Base-by-base conservation (phyloP, 1,140 invertebrate genomes). In the Antheraea mylitta region DNA sequence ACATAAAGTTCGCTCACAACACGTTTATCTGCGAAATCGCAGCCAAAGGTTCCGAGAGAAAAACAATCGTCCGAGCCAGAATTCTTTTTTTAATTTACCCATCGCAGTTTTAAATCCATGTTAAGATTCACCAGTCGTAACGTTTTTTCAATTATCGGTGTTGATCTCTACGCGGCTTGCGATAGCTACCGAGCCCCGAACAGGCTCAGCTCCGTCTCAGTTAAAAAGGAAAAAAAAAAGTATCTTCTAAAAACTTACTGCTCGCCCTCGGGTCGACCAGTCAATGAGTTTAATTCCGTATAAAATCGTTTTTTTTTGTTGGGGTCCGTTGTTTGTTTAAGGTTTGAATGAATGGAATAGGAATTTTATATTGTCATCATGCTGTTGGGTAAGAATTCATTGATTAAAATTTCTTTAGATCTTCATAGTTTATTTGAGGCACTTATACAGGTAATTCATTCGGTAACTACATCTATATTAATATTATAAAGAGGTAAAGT, bases 61-160 rank as follows among this genome's bases (percentile, higher is more conserved):
- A 85, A 87, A 87, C 82, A 86, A 85, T 82, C 79, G 78, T 58
- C 74, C 71, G 71, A 65, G 68, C 45, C 45, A 74, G 72, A 77
- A 72, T 79, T 71, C 84, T 87, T 83, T 85, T 82, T 90, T 89
- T 90, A 90, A 88, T 90, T 90, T 89, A 87, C 84, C 84, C 80
- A 74, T 84, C 77, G 82, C 83, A 83, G 78, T 85, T 86, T 87
- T 86, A 86, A 87, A 87, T 85, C 82, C 78, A 80, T 88, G 86
- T 87, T 90, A 81, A 87, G 81, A 86, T 82, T 86, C 85, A 85
- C 70, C 79, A 78, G 79, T 83, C 80, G 83, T 81, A 85, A 81
- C 77, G 74, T 85, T 87, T 86, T 82, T 83, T 85, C 81, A 85
- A 86, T 87, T 86, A 89, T 89, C 86, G 70, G 82, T 65, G 73